A percentile compares a stretch with the other conserved stretches of the same genome.
phyloP scores from a whole-genome alignment of 2,888 invertebrate species.

The Patella ulyssiponensis region DNA sequence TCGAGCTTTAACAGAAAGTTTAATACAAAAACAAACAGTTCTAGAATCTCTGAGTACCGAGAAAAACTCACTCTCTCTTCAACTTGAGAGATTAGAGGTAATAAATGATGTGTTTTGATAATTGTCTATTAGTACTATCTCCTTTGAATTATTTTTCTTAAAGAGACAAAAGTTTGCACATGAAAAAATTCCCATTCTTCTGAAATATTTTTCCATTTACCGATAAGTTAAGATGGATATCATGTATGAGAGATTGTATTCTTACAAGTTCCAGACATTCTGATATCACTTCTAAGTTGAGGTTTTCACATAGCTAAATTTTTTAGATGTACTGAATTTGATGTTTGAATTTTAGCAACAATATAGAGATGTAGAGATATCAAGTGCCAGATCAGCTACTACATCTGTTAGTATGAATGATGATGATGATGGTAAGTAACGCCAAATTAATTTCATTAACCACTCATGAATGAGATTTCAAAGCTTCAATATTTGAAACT shows the following conservation, averaged over 20 bases:
- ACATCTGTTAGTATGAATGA: conserved; percentile 77
- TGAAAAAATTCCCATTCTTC: too few species aligned
- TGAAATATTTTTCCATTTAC: too few species aligned
- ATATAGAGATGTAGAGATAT: conserved; percentile 76
- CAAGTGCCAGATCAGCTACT: conserved; percentile 75
- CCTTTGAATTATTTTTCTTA: not conserved
- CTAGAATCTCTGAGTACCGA: conserved; percentile 88
- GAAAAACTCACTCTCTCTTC: conserved; percentile 86
- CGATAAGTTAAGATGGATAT: too few species aligned
- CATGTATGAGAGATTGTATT: too few species aligned
- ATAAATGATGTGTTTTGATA: conserved; percentile 25
- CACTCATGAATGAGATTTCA: too few species aligned
- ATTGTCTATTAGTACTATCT: not conserved
- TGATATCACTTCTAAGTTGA: too few species aligned
- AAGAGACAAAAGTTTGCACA: too few species aligned
- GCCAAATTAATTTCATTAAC: not conserved
- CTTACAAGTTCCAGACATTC: too few species aligned
- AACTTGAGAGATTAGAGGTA: conserved; percentile 83
- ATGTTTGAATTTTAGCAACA: conserved; percentile 74
- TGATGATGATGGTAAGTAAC: conserved; percentile 78
- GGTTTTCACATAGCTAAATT: too few species aligned
- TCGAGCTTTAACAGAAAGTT: conserved; percentile 81
- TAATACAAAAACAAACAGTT: conserved; percentile 88
- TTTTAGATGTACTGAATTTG: too few species aligned
- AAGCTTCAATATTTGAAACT: too few species aligned